Evolutionary conservation across 2,888 invertebrate genomes (phyloP), one percentile per base, ranked within the genome.

Genomic region (Ditula angustiorana): DNA sequence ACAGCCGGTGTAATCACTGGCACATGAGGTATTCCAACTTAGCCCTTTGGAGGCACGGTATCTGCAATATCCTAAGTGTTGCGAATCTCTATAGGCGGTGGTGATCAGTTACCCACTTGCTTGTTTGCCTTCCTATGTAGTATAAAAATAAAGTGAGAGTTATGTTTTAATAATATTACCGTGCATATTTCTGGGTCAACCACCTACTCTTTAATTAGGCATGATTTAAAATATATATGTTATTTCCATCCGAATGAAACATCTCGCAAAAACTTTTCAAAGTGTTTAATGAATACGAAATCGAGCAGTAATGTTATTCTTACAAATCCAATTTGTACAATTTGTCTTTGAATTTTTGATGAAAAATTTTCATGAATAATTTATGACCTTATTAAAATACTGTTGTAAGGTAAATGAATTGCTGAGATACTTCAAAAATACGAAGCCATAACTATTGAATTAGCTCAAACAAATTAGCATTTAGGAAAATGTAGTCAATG

Each of bases 261-360:
- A 11, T 26, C 28, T 28, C 49, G 16, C 21, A 24, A 46, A 60
- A 61, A 23, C 19, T 61, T n/a, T 61, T 47, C 5, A 55, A 23
- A 24, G 35, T 26, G 21, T 35, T 47, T 37, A 61, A 19, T 47
- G 61, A 61, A 55, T 61, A 61, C 26, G 46, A 47, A 61, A 61
- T 55, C 30, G 19, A 16, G 44, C 16, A 33, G 24, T 23, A 52
- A 52, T 26, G 33, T 61, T 19, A 61, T 61, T 53, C 46, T 46
- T 16, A 28, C 61, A 55, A 61, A 61, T 35, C 26, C 47, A 61
- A 61, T 61, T 61, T 61, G 53, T 61, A 35, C 44, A 35, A 53
- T 61, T 55, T 55, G 61, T 55, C 46, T 61, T 55, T 35, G 61
- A 55, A 55, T 61, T 61, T 61, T 61, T 47, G 55, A 61, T 61